Conservation (phyloP, 2,888 invertebrate genomes). For the Venusia cambrica region DNA sequence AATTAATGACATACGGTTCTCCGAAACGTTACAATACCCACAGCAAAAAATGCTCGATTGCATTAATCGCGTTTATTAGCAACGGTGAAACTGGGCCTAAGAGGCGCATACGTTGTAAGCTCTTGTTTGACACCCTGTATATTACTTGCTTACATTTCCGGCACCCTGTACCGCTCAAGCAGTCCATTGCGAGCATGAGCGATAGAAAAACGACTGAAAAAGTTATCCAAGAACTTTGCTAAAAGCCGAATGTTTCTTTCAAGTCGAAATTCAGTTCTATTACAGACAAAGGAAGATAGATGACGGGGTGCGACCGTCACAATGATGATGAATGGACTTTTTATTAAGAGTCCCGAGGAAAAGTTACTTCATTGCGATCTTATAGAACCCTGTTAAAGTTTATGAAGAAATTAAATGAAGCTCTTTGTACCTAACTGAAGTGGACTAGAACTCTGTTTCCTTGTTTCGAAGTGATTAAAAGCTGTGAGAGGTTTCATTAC, state of each 20-base stretch:
- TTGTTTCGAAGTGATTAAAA: not conserved
- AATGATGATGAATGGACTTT: constrained; percentile 24
- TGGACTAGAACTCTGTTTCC: constrained; percentile 10
- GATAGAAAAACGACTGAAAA: not conserved
- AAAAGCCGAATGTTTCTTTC: not conserved
- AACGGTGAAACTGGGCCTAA: too few species aligned
- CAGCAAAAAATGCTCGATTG: too few species aligned
- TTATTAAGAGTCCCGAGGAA: constrained; percentile 12
- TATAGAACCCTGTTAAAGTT: constrained; percentile 13
- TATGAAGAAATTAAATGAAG: constrained; percentile 24
- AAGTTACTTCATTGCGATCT: constrained; percentile 14
- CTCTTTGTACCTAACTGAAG: constrained; percentile 18
- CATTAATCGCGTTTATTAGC: too few species aligned
- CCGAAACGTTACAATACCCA: too few species aligned
- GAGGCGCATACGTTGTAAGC: too few species aligned
- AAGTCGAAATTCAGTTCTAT: not conserved
- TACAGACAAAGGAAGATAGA: constrained; percentile 17
- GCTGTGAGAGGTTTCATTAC: not conserved
- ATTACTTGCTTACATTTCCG: too few species aligned
- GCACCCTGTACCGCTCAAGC: too few species aligned
- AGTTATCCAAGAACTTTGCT: not conserved
- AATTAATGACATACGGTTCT: too few species aligned
- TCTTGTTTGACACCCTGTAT: too few species aligned
- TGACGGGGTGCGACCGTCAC: constrained; percentile 11
- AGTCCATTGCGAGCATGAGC: not conserved